A percentile compares a stretch with the other conserved stretches of the same genome.
phyloP scores from a whole-genome alignment of 2,888 invertebrate species.

The Acleris emargana region DNA sequence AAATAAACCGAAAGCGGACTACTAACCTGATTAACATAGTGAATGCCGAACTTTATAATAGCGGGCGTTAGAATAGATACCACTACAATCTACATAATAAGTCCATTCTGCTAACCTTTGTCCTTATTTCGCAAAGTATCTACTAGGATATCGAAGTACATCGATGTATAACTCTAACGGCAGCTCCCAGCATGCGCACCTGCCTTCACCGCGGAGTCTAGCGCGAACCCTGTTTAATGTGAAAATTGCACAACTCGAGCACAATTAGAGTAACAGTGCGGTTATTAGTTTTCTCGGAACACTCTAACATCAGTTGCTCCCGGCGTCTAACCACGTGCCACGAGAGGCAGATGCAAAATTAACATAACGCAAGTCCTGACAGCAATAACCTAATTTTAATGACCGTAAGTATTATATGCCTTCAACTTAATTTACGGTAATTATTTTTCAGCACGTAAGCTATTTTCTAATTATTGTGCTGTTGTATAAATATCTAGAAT shows the following conservation, averaged over 20 bases:
- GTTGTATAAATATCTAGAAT: slow-evolving; percentile 34
- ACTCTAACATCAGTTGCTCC: slow-evolving; percentile 12
- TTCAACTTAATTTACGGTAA: slow-evolving; percentile 12
- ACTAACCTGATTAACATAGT: no score
- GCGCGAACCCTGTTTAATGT: slow-evolving; percentile 28
- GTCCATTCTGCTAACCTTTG: no score
- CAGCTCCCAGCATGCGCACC: slow-evolving; percentile 44
- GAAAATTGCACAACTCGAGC: slow-evolving; percentile 40
- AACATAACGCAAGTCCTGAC: slow-evolving; percentile 3
- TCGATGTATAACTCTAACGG: slow-evolving; percentile 31
- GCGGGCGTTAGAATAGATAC: no score
- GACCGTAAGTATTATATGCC: not conserved
- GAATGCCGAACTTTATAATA: no score
- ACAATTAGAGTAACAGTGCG: slow-evolving; percentile 42
- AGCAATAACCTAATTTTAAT: slow-evolving; percentile 15
- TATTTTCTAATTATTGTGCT: slow-evolving; percentile 27
- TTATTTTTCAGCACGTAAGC: slow-evolving; percentile 31
- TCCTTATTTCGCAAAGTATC: no score
- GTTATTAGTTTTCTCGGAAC: slow-evolving; percentile 16
- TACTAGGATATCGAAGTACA: no score
- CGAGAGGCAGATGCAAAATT: slow-evolving; percentile 20
- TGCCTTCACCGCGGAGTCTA: slow-evolving; percentile 39
- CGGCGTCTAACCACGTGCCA: slow-evolving; percentile 3
- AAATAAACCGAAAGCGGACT: no score
- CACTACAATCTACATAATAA: no score